A percentile compares a stretch with the other conserved stretches of the same genome.
Evolutionary conservation across 1,140 invertebrate genomes (phyloP).

Genomic region (Drosophila oshimai): DNA sequence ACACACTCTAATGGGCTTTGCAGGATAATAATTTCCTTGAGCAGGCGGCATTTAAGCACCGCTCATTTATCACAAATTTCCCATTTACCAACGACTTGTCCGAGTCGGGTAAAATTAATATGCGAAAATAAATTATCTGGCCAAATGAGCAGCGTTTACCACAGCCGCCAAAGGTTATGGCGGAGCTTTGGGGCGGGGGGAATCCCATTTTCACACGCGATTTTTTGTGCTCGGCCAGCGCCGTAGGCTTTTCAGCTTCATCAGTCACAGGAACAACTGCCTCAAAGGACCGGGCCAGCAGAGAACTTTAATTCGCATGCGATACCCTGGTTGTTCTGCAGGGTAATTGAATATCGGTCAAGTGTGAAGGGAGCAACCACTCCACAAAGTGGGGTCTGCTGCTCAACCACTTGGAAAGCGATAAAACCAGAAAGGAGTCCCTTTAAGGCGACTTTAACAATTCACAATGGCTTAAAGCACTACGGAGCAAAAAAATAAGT

Average conservation of each 20-base stretch:
- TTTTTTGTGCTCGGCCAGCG: constrained; percentile 40
- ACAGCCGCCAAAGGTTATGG: constrained; percentile 22
- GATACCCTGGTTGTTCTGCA: constrained; percentile 21
- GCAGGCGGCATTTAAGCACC: constrained; percentile 53
- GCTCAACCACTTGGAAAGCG: constrained; percentile 63
- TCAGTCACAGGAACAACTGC: constrained; percentile 61
- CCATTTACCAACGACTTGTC: constrained; percentile 55
- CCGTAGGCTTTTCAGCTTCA: constrained; percentile 70
- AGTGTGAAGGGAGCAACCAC: constrained; percentile 57
- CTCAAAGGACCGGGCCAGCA: constrained; percentile 34
- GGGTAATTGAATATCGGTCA: constrained; percentile 80
- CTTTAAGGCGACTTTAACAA: constrained; percentile 18
- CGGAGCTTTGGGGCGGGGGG: not conserved
- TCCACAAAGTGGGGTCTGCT: not conserved
- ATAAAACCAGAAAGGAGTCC: constrained; percentile 57
- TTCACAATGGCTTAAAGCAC: constrained; percentile 4
- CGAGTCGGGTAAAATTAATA: constrained; percentile 70
- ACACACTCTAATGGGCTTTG: constrained; percentile 19
- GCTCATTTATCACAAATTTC: constrained; percentile 80
- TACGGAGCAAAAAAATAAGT: not conserved
- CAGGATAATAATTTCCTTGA: constrained; percentile 65
- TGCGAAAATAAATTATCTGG: constrained; percentile 81
- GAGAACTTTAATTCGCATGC: constrained; percentile 3
- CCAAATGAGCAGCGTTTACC: constrained; percentile 72
- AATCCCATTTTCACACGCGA: constrained; percentile 63